Percentiles rank a stretch among this genome's conserved stretches.
Conservation (phyloP, 2,797 vertebrate species). For the Odontamblyopus lacepedii region DNA sequence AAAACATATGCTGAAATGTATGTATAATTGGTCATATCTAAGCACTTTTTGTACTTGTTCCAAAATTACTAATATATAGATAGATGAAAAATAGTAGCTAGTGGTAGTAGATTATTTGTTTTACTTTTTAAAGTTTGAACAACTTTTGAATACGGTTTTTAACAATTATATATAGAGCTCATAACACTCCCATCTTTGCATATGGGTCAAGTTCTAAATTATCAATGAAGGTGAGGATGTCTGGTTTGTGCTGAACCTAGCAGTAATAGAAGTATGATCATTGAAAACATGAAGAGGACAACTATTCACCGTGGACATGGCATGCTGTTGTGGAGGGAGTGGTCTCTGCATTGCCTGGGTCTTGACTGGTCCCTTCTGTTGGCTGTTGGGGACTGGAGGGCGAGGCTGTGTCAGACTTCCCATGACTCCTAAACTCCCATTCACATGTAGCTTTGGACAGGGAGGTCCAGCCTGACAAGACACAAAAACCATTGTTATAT, state of each 20-base stretch:
- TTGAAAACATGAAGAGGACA: neutral
- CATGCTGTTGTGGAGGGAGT: constrained; percentile 84
- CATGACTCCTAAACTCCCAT: constrained; percentile 82
- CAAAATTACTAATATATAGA: too few relatives aligned
- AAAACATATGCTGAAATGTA: too few relatives aligned
- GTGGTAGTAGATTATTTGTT: neutral
- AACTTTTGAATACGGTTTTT: neutral
- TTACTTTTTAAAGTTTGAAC: too few relatives aligned
- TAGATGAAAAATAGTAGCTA: too few relatives aligned
- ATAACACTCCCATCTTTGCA: neutral
- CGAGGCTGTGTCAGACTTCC: constrained; percentile 84
- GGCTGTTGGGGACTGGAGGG: constrained; percentile 53
- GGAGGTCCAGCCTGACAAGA: constrained; percentile 58
- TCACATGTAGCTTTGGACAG: constrained; percentile 82
- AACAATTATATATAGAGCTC: neutral
- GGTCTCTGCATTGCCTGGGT: constrained; percentile 83
- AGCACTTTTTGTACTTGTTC: too few relatives aligned
- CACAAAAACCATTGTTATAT: constrained; percentile 11
- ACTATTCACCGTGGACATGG: constrained; percentile 78
- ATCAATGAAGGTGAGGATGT: too few relatives aligned
- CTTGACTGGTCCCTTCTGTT: constrained; percentile 86
- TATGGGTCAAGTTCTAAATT: neutral
- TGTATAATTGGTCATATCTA: too few relatives aligned
- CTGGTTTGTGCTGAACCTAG: too few relatives aligned
- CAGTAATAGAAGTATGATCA: neutral